Evolutionary conservation across 2,888 invertebrate species (phyloP), one percentile per base, ranked within the genome.

Genomic region (Hirtodrosophila duncani): DNA sequence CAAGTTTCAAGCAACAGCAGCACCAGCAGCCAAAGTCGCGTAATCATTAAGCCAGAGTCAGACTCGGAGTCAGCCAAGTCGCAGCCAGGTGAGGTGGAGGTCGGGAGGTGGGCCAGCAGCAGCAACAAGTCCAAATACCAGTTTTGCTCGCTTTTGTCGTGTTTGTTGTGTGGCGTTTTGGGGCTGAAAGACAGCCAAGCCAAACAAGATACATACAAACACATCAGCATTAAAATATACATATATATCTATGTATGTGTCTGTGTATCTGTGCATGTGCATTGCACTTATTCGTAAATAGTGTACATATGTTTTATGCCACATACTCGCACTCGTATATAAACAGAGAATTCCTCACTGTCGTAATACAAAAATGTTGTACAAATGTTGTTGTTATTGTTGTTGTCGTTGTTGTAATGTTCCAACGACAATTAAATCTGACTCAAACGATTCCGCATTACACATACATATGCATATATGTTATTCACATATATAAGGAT

Each of bases 101-200:
- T 17, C 11, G 16, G 34, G 24, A 21, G 26, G 13, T 48, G 29
- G 26, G 21, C 16, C 10, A 23, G 33, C 18, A 29, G 16, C 29
- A 56, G 59, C 57, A 48, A 39, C 58, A 52, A 69, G 43, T 44
- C 39, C 64, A 59, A 74, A 78, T 72, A 71, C 71, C 72, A 52
- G 71, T 70, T 70, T 74, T 64, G 48, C 45, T 53, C 34, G 29
- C 29, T 43, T 37, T 51, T 26, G 44, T 18, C 60, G 44, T 52
- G 58, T 39, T 51, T 41, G 33, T 30, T 38, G 57, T 42, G 39
- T 31, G 31, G 16, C n/a, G 31, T 17, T 18, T 9, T 20, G 41
- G 13, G 3, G 11, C 10, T 16, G 26, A 9, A 24, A 10, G 24
- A 24, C 37, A 24, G 23, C 5, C 13, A 13, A 45, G 46, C 33